These are phyloP conservation scores for Teleogryllus oceanicus DNA, from an alignment of 2,888 invertebrate species.

Conservation along the genomic window DNA sequence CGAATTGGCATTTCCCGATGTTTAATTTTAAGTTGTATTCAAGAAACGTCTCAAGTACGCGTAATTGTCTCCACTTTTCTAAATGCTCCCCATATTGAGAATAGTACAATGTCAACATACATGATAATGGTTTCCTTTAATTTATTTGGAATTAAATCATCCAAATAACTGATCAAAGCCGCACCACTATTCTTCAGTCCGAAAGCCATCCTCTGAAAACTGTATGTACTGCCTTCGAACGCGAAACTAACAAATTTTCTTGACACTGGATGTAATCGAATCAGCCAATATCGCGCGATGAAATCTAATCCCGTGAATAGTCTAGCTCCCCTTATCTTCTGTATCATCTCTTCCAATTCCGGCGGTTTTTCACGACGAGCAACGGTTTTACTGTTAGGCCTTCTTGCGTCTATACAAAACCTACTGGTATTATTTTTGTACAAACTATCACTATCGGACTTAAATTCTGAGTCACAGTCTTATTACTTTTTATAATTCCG, in stretches of 20 bases:
- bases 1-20: background rate
- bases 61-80: background rate
- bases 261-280: background rate
- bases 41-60: background rate
- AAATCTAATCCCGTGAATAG: background rate
- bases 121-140: background rate
- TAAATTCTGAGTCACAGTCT: no score
- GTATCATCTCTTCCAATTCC: background rate
- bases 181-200: background rate
- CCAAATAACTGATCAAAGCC: background rate
- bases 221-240: background rate
- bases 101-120: background rate
- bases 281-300: background rate
- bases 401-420: background rate
- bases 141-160: background rate
- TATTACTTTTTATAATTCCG: no score
- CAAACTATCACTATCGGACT: no score
- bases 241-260: background rate
- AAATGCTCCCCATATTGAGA: background rate
- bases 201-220: background rate
- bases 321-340: background rate
- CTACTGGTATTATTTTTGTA: no score
- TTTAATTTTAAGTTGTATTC: background rate
- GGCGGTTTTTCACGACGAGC: background rate
- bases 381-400: background rate